Percentiles rank a stretch among this genome's conserved stretches.
Evolutionary conservation across 1,140 invertebrate genomes (phyloP).

Genomic region (Steinernema feltiae): DNA sequence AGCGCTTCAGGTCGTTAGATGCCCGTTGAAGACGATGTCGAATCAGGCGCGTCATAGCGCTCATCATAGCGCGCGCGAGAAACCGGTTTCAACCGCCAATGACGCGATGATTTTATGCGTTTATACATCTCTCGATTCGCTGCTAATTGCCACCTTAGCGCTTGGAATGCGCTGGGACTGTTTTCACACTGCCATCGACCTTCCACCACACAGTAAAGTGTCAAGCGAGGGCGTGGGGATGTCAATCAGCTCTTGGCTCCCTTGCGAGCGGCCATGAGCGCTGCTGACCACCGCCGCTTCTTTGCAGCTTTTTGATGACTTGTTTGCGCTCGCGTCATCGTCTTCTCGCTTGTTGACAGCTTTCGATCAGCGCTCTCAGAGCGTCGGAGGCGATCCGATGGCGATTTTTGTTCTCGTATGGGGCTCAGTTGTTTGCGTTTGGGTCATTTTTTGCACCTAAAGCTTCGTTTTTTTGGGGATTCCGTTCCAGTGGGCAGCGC

Average conservation of each 20-base stretch:
- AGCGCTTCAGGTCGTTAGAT: background rate
- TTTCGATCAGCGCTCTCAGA: background rate
- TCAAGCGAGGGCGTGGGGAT: background rate
- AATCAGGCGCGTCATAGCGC: constrained; percentile 11
- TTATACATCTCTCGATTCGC: background rate
- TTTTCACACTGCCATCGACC: background rate
- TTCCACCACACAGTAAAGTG: background rate
- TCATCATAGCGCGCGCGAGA: background rate
- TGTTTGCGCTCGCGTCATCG: background rate
- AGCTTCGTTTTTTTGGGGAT: background rate
- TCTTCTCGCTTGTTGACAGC: background rate
- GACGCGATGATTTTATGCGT: background rate
- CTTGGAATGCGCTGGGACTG: background rate
- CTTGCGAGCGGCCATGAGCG: background rate
- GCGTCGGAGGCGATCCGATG: background rate
- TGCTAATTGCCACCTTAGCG: constrained; percentile 3
- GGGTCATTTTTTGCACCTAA: background rate
- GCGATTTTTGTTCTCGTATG: background rate
- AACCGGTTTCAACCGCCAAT: background rate
- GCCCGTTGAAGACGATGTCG: constrained; percentile 1
- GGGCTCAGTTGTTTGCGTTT: too few relatives aligned
- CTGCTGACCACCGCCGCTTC: background rate
- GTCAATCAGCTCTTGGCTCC: background rate
- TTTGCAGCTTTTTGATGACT: background rate
- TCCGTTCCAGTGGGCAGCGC: background rate